Evolutionary conservation across 2,113 vertebrate genomes (phyloP).

Genomic region (Petrocephalus microphthalmus): DNA sequence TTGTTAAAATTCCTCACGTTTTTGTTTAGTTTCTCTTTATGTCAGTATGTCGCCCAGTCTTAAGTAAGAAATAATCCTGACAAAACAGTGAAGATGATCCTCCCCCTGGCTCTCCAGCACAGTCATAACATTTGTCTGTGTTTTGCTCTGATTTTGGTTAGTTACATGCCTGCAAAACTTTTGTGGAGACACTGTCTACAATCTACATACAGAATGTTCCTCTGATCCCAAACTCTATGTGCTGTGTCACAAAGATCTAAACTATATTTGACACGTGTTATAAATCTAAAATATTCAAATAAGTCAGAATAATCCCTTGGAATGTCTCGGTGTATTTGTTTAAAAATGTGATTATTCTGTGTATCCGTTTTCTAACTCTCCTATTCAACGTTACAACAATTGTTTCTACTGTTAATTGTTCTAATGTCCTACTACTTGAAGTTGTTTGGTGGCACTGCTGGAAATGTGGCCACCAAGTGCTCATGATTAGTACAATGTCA

Average conservation of each 20-base stretch:
- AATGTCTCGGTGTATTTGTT: background rate
- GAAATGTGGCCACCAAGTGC: slow-evolving; percentile 27
- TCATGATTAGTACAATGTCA: slow-evolving; percentile 13
- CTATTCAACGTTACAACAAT: background rate
- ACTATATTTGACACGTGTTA: slow-evolving; percentile 18
- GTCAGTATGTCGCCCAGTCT: slow-evolving; percentile 36
- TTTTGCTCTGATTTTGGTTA: slow-evolving; percentile 10
- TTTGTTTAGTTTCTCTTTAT: slow-evolving; percentile 9
- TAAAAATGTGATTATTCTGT: background rate
- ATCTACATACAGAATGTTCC: slow-evolving; percentile 27
- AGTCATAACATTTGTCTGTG: slow-evolving; percentile 40
- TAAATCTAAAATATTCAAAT: slow-evolving; percentile 3
- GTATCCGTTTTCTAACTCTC: background rate
- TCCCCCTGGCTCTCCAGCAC: slow-evolving; percentile 51
- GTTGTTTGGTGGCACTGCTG: slow-evolving; percentile 32
- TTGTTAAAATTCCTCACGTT: background rate
- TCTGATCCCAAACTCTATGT: slow-evolving; percentile 7
- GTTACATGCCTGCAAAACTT: slow-evolving; percentile 10
- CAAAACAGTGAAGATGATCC: slow-evolving; percentile 34
- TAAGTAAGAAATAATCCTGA: slow-evolving; percentile 31
- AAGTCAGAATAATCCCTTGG: background rate
- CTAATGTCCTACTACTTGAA: slow-evolving; percentile 32
- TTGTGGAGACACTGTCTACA: slow-evolving; percentile 14
- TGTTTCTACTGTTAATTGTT: background rate
- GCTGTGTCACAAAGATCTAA: slow-evolving; percentile 20